phyloP scores from a whole-genome alignment of 2,797 vertebrate genomes.

The Cyclura pinguis region DNA sequence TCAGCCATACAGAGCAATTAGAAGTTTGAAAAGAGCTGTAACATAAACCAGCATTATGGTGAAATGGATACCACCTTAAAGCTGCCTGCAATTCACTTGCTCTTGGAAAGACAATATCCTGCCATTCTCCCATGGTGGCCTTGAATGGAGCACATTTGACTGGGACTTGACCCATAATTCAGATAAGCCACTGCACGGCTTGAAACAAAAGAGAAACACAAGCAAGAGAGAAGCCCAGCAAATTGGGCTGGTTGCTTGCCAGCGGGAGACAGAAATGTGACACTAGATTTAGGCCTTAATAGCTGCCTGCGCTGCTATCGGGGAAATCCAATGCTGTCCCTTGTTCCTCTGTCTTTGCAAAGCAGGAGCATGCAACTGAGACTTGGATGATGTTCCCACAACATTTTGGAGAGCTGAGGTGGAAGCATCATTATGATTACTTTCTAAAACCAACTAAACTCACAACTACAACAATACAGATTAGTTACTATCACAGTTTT shows the following conservation, averaged over 20 bases:
- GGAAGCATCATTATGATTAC: background rate
- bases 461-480: conserved; percentile 53
- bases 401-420: conserved; percentile 18
- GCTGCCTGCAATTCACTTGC: conserved; percentile 86
- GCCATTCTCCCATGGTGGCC: conserved; percentile 87
- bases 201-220: conserved; percentile 83
- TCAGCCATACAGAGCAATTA: conserved; percentile 86
- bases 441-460: conserved; percentile 41
- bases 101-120: conserved; percentile 89
- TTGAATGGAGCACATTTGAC: conserved; percentile 84
- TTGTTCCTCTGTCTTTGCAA: conserved; percentile 64
- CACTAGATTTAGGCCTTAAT: conserved; percentile 80
- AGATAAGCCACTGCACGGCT: conserved; percentile 79
- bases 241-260: conserved; percentile 80
- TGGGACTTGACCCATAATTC: conserved; percentile 83
- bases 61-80: conserved; percentile 86
- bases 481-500: conserved; percentile 46
- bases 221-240: conserved; percentile 75
- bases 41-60: conserved; percentile 87
- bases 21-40: conserved; percentile 87
- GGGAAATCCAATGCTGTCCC: conserved; percentile 75
- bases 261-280: conserved; percentile 80
- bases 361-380: conserved; percentile 65
- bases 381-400: conserved; percentile 43
- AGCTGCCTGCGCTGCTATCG: conserved; percentile 80